Conservation (phyloP, 2,888 invertebrate species). For the Pachliopta kotzebuea region DNA sequence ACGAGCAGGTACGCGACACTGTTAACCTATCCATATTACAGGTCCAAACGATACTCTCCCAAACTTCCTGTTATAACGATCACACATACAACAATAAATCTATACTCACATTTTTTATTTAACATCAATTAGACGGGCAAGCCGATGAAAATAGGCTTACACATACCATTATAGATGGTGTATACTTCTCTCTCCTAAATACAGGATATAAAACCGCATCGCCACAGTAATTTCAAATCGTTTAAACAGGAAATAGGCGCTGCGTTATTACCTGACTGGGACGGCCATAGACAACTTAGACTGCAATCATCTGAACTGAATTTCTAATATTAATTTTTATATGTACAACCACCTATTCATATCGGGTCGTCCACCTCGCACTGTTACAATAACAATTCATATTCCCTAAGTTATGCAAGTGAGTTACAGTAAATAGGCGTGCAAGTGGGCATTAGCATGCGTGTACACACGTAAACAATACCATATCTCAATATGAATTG, state of each 20-base stretch:
- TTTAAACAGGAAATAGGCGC: too few relatives aligned
- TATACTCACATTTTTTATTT: too few relatives aligned
- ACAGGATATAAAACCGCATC: too few relatives aligned
- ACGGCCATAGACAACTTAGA: too few relatives aligned
- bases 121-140: too few relatives aligned
- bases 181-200: too few relatives aligned
- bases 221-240: too few relatives aligned
- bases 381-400: conserved; percentile 13
- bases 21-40: conserved; percentile 75
- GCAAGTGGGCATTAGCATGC: conserved; percentile 38
- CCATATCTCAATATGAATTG: conserved; percentile 39
- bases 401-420: conserved; percentile 27
- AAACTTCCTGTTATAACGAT: not conserved
- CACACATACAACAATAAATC: not conserved
- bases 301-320: not conserved
- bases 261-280: too few relatives aligned
- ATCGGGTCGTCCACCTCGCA: conserved; percentile 11
- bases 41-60: conserved; percentile 43
- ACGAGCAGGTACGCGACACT: conserved; percentile 78
- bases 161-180: too few relatives aligned
- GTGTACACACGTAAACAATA: conserved; percentile 40
- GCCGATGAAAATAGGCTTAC: too few relatives aligned
- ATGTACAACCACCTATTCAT: not conserved
- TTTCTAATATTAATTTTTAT: not conserved
- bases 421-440: conserved; percentile 17